These are phyloP conservation scores for Catostomus latipinnis DNA, from an alignment of 2,797 vertebrate species.

Conservation along the genomic window DNA sequence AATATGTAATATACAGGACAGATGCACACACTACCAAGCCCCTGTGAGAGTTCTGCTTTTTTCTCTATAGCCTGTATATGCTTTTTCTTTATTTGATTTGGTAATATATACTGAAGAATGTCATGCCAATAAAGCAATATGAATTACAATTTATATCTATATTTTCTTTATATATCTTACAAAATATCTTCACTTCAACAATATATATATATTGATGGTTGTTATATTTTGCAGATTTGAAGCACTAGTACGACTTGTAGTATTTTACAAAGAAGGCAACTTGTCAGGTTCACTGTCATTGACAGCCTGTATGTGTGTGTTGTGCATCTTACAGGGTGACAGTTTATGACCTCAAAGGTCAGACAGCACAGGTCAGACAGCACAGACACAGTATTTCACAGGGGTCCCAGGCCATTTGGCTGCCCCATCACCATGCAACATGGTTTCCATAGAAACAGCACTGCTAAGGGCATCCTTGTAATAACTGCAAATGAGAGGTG, in stretches of 20 bases:
- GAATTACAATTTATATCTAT: too few species aligned
- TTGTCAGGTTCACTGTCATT: slow-evolving; percentile 56
- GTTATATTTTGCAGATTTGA: background rate
- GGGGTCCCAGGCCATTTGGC: slow-evolving; percentile 52
- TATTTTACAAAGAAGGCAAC: slow-evolving; percentile 7
- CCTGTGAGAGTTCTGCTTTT: too few species aligned
- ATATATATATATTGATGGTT: too few species aligned
- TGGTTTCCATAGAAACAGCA: slow-evolving; percentile 49
- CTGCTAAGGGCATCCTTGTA: slow-evolving; percentile 12
- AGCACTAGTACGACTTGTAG: background rate
- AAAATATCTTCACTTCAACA: too few species aligned
- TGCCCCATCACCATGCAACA: slow-evolving; percentile 38
- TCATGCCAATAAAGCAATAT: too few species aligned
- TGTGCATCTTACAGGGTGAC: slow-evolving; percentile 34
- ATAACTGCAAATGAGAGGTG: slow-evolving; percentile 18
- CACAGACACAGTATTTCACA: slow-evolving; percentile 35
- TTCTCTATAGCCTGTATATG: too few species aligned
- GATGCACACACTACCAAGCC: background rate
- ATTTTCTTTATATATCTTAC: too few species aligned
- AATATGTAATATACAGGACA: background rate
- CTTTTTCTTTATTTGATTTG: too few species aligned
- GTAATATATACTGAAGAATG: too few species aligned
- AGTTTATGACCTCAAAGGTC: slow-evolving; percentile 51
- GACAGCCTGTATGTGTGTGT: slow-evolving; percentile 33
- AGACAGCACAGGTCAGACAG: slow-evolving; percentile 48